Conservation (phyloP, 2,113 vertebrate genomes). For the Thalassarche chlororhynchos region DNA sequence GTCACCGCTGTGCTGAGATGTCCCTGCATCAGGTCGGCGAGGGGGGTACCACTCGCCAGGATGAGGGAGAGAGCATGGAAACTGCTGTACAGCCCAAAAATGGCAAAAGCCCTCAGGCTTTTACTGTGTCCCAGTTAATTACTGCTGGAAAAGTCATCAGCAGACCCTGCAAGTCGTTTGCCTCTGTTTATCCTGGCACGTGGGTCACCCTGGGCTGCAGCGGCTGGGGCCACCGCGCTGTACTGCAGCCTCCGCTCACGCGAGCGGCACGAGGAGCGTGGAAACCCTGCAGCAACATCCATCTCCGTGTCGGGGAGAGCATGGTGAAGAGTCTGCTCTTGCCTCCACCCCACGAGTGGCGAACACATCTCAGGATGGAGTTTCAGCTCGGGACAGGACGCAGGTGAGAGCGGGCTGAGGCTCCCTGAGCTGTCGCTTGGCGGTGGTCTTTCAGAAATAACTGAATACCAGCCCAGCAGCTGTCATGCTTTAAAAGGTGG, state of each 20-base stretch:
- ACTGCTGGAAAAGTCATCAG: neutral
- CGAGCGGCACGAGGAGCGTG: neutral
- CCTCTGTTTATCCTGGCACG: neutral
- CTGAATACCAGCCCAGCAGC: neutral
- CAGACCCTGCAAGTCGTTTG: neutral
- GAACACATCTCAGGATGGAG: fast-evolving
- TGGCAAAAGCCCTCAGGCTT: neutral
- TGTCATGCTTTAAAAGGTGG: neutral
- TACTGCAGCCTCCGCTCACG: neutral
- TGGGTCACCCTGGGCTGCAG: neutral
- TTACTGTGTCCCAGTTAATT: neutral
- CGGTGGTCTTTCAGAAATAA: neutral
- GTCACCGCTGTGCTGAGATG: neutral
- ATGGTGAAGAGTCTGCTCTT: neutral
- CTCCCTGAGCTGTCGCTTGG: neutral
- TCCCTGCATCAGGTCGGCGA: fast-evolving
- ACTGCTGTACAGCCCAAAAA: neutral
- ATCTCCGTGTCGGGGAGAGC: fast-evolving
- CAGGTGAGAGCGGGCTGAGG: neutral
- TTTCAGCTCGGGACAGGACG: fast-evolving
- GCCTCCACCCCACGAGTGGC: neutral
- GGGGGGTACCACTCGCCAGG: neutral
- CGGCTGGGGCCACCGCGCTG: neutral
- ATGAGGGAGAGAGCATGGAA: neutral
- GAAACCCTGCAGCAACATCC: neutral